phyloP scores from a whole-genome alignment of 2,888 invertebrate species.

The Amblyteles armatorius region DNA sequence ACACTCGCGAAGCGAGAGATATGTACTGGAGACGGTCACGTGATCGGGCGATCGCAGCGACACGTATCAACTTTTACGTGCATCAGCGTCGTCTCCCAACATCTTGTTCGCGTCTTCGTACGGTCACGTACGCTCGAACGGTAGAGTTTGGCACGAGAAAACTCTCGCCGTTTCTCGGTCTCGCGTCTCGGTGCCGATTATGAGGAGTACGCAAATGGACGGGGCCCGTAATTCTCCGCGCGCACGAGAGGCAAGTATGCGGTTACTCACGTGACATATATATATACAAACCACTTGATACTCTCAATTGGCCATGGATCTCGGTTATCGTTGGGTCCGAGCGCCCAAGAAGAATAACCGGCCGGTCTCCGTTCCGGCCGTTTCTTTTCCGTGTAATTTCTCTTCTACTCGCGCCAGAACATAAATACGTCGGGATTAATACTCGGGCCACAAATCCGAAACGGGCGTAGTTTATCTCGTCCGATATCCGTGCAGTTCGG shows the following conservation, averaged over 20 bases:
- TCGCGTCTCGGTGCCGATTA: not conserved
- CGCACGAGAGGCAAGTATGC: not conserved
- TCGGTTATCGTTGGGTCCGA: constrained; percentile 6
- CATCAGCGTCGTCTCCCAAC: constrained; percentile 3
- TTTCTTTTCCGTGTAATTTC: constrained; percentile 39
- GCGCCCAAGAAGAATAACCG: not conserved
- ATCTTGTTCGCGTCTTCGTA: constrained; percentile 36
- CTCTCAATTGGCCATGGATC: constrained; percentile 10
- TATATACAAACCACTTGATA: not conserved
- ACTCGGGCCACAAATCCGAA: constrained; percentile 81
- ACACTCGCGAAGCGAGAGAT: constrained; percentile 5
- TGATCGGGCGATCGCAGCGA: constrained; percentile 69
- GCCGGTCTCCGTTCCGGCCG: not conserved
- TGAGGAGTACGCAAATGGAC: not conserved
- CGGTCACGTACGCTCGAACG: constrained; percentile 51
- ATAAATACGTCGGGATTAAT: constrained; percentile 83
- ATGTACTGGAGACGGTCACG: constrained; percentile 60
- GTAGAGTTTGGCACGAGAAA: not conserved
- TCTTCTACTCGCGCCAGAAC: constrained; percentile 53
- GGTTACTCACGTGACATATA: not conserved
- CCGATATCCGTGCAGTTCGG: constrained; percentile 75
- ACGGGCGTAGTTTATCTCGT: constrained; percentile 80
- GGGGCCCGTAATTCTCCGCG: not conserved
- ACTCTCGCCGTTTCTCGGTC: not conserved
- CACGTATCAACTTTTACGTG: constrained; percentile 52